Base-by-base conservation (phyloP, 2,797 vertebrate genomes). In the Monodelphis domestica region DNA sequence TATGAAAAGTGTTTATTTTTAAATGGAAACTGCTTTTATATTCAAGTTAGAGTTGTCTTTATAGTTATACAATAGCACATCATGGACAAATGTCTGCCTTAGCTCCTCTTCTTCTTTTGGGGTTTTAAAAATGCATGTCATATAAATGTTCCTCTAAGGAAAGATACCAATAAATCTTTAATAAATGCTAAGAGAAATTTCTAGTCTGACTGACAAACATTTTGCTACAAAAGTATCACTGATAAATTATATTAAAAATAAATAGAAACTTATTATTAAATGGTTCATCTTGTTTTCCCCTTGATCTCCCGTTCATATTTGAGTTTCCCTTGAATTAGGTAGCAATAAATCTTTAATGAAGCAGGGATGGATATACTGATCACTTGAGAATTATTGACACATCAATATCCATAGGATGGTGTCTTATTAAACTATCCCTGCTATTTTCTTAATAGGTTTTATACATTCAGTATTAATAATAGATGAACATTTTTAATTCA, bases 321-420 rank as follows among this genome's bases (percentile, higher is more conserved):
- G 90, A 97, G 92, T 96, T 97, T 97, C 50, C 95, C 90, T 97
- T 50, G 92, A 98, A 98, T 98, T 98, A 98, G 98, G 94, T 63
- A 96, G 0, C 78, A 54, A 96, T 98, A 96, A 95, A 98, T 98
- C 95, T 98, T 98, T 98, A 97, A 98, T 97, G 94, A 98, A 91
- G 52, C 90, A 91, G 93, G 95, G 97, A 98, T 54, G 94, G 97
- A 98, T 96, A 97, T 95, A 97, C 91, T 59, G 93, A 96, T 97
- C 97, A 95, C 96, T 97, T 97, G 98, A 98, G 97, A 98, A 78
- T 98, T 98, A 98, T 96, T 98, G 98, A 98, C 97, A 98, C 70
- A 97, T 98, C 96, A 95, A 95, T 97, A 98, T 96, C 97, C 93
- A 97, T 96, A 97, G 94, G 92, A 97, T 96, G 94, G 53, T 94